Percentiles rank a stretch among this genome's conserved stretches.
Evolutionary conservation across 2,888 invertebrate genomes (phyloP).

Genomic region (Aphidius colemani): DNA sequence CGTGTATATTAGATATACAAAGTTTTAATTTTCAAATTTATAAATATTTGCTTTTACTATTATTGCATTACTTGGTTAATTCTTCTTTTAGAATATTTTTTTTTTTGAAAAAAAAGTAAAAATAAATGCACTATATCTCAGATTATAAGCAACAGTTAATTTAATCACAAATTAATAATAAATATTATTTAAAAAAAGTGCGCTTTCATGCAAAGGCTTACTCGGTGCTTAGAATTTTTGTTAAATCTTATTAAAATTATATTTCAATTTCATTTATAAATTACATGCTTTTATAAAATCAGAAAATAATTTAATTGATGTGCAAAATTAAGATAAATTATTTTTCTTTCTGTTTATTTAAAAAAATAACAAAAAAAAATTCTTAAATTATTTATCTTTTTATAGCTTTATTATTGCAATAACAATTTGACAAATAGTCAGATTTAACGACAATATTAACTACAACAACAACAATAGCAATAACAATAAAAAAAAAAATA

Average conservation of each 20-base stretch:
- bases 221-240: constrained; percentile 28
- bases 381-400: too few relatives aligned
- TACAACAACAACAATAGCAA: neutral
- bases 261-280: neutral
- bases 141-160: constrained; percentile 6
- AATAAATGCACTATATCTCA: constrained; percentile 21
- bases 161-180: constrained; percentile 12
- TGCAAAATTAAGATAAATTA: too few relatives aligned
- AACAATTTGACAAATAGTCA: neutral
- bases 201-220: constrained; percentile 37
- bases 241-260: neutral
- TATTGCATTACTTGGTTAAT: constrained; percentile 15
- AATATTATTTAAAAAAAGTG: constrained; percentile 31
- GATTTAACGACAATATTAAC: neutral
- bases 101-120: constrained; percentile 30
- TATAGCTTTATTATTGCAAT: constrained; percentile 15
- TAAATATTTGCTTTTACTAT: neutral
- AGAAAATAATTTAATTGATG: neutral
- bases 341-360: constrained; percentile 7
- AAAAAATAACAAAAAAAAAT: constrained; percentile 1
- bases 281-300: constrained; percentile 9
- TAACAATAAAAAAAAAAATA: too few relatives aligned
- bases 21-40: neutral
- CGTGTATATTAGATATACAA: constrained; percentile 1
- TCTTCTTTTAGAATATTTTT: constrained; percentile 10